Percentiles rank a stretch among this genome's conserved stretches.
These are phyloP conservation scores for Noturus placidus DNA, from an alignment of 2,113 vertebrate species.

Conservation along the genomic window DNA sequence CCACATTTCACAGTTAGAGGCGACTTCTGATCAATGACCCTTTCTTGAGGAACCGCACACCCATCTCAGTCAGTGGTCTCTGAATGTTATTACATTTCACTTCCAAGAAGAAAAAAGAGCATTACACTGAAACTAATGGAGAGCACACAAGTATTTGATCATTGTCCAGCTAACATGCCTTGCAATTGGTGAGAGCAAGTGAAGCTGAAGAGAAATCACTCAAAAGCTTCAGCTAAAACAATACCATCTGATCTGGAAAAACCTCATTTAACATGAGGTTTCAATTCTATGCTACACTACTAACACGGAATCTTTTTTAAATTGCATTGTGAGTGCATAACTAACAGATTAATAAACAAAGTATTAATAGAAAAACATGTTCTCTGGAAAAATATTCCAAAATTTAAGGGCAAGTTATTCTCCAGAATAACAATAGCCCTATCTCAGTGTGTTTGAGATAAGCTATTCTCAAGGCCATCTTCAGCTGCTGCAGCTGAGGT, in stretches of 20 bases:
- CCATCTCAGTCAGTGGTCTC: slow-evolving; percentile 66
- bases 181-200: slow-evolving; percentile 36
- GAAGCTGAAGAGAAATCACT: slow-evolving; percentile 31
- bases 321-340: neutral
- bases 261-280: neutral
- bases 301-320: neutral
- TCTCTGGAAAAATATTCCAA: neutral
- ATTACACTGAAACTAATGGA: slow-evolving; percentile 46
- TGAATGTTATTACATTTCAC: slow-evolving; percentile 69
- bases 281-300: neutral
- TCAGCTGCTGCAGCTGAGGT: too few relatives aligned
- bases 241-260: neutral
- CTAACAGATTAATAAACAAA: neutral
- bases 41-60: slow-evolving; percentile 67
- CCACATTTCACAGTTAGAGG: slow-evolving; percentile 57
- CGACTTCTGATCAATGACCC: slow-evolving; percentile 68
- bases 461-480: too few relatives aligned
- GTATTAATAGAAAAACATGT: neutral
- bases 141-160: slow-evolving; percentile 37
- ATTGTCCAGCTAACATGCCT: slow-evolving; percentile 28
- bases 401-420: neutral
- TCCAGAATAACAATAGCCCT: neutral
- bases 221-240: slow-evolving; percentile 14
- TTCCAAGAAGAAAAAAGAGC: slow-evolving; percentile 52
- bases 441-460: neutral